Base-by-base conservation (phyloP, 2,888 invertebrate genomes). In the Macropis europaea region DNA sequence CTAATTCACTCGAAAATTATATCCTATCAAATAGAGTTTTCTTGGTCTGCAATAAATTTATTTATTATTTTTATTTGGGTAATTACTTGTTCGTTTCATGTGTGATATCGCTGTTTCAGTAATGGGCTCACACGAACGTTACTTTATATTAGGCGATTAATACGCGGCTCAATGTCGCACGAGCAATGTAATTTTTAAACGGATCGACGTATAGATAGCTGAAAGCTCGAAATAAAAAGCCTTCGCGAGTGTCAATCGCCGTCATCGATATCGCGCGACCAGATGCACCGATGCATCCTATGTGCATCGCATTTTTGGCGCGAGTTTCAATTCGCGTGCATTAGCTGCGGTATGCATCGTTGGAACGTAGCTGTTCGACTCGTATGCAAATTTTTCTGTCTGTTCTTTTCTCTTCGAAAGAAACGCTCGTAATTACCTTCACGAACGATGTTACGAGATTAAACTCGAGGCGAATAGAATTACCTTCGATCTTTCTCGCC, bases 251-350 rank as follows among this genome's bases (percentile, higher is more conserved):
- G 47, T 71, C 71, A 61, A 62, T 66, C 38, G 48, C 28, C 61
- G 48, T 61, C 19, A 64, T 64, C 62, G 74, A 59, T 59, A 43
- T 48, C 57, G 34, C 52, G 52, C 52, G 56, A 50, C 59, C 56
- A 45, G 22, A 60, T 42, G 42, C 22, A 13, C 26, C 19, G 40
- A 36, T 30, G 30, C 11, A 17, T 15, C 60, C 54, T 64, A 56
- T 61, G 62, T 66, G 22, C 48, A 54, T 56, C 42, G 56, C 32
- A 69, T 66, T 80, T 76, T 69, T 77, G 77, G 77, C 77, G 54
- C 48, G 50, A 45, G 30, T 60, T n/a, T 73, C 69, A 54, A 62
- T 72, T 61, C 73, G 48, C 66, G 61, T 53, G 36, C 63, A 36
- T 13, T n/a, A 9, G 0, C 45, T 45, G 22, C 57, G 17, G 2